Evolutionary conservation across 2,113 vertebrate species (phyloP).

Genomic region (Calidris pugnax): DNA sequence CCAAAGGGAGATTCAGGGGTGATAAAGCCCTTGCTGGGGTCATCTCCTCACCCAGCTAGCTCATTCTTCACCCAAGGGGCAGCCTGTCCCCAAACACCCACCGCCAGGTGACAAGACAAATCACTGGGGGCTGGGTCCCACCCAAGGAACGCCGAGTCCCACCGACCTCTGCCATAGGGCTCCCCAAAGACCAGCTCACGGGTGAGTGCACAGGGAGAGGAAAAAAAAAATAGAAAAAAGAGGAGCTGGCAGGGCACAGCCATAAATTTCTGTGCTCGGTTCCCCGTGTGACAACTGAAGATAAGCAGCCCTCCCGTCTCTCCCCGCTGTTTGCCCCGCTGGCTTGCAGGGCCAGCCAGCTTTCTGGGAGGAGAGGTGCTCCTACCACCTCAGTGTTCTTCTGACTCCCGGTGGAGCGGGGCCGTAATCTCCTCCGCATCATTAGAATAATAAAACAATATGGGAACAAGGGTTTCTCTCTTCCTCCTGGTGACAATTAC

Average conservation of each 20-base stretch:
- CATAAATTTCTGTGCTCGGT: background rate
- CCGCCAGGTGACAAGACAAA: background rate
- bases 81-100: background rate
- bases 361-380: background rate
- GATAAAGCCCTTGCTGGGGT: background rate
- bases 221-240: background rate
- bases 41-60: background rate
- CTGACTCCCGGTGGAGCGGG: background rate
- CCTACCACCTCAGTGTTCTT: background rate
- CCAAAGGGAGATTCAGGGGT: background rate
- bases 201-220: background rate
- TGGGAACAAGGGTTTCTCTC: background rate
- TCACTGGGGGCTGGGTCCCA: background rate
- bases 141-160: background rate
- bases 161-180: background rate
- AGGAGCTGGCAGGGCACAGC: background rate
- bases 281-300: background rate
- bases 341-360: background rate
- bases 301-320: background rate
- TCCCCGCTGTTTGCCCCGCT: background rate
- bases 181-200: background rate
- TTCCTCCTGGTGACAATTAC: background rate
- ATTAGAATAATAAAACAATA: conserved; percentile 28
- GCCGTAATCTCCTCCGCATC: background rate
- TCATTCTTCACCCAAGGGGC: background rate